These are phyloP conservation scores for Caenorhabditis latens DNA, from an alignment of 1,140 invertebrate genomes.

Conservation along the genomic window DNA sequence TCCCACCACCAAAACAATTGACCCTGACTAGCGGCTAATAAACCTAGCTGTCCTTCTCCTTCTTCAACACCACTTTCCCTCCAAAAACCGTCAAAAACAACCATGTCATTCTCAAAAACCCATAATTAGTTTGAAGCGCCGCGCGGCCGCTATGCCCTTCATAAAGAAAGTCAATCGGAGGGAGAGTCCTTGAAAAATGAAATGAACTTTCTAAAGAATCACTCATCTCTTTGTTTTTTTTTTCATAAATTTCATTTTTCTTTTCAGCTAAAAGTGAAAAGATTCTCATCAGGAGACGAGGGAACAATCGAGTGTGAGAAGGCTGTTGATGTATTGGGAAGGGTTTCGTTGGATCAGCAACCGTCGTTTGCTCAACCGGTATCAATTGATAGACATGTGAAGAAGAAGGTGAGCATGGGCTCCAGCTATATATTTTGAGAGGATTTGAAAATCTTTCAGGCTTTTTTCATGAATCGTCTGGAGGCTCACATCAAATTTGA, in stretches of 20 bases:
- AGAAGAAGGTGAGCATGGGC: slow-evolving; percentile 41
- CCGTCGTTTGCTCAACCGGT: slow-evolving; percentile 43
- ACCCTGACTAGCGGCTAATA: slow-evolving; percentile 25
- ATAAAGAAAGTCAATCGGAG: not conserved
- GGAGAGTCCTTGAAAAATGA: slow-evolving; percentile 44
- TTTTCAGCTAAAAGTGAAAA: slow-evolving; percentile 51
- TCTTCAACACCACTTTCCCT: not conserved
- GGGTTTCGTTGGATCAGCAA: slow-evolving; percentile 41
- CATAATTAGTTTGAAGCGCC: slow-evolving; percentile 20
- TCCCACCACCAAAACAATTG: slow-evolving; percentile 6
- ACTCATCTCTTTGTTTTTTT: not conserved
- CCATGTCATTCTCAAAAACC: slow-evolving; percentile 42
- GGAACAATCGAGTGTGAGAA: slow-evolving; percentile 52
- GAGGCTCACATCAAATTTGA: slow-evolving; percentile 58
- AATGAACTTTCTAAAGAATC: slow-evolving; percentile 27
- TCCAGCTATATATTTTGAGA: not conserved
- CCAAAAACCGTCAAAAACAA: not conserved
- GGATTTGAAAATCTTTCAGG: not conserved
- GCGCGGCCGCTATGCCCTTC: not conserved
- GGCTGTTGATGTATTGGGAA: slow-evolving; percentile 54
- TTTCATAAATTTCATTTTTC: not conserved
- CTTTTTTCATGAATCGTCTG: slow-evolving; percentile 55
- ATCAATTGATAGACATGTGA: slow-evolving; percentile 57
- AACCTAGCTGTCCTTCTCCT: not conserved
- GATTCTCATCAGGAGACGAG: slow-evolving; percentile 54